phyloP scores from a whole-genome alignment of 2,113 vertebrate genomes.

The Bufo gargarizans region DNA sequence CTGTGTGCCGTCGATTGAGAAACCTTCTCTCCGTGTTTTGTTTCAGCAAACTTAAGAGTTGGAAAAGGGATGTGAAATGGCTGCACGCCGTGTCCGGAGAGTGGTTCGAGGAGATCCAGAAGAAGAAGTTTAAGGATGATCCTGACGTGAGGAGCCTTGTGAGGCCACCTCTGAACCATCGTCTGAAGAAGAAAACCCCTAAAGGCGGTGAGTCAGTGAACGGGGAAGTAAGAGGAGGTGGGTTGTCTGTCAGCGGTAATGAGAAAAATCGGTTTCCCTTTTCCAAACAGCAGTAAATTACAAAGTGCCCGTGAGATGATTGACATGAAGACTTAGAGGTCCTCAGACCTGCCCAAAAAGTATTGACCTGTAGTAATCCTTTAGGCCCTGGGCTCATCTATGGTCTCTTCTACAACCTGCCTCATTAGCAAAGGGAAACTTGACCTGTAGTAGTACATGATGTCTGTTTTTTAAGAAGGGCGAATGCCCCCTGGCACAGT shows the following conservation, averaged over 20 bases:
- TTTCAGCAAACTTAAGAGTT: slow-evolving; percentile 76
- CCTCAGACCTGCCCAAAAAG: not conserved
- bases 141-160: slow-evolving; percentile 73
- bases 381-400: not conserved
- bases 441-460: not conserved
- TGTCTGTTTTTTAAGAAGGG: not conserved
- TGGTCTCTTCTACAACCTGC: not conserved
- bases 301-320: not conserved
- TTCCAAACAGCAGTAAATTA: not conserved
- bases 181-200: slow-evolving; percentile 66
- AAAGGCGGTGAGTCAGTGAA: slow-evolving; percentile 65
- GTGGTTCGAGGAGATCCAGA: slow-evolving; percentile 84
- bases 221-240: slow-evolving; percentile 21
- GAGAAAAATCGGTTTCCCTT: not conserved
- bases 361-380: not conserved
- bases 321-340: not conserved
- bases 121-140: slow-evolving; percentile 76
- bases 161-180: slow-evolving; percentile 70
- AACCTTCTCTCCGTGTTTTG: slow-evolving; percentile 13
- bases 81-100: slow-evolving; percentile 76
- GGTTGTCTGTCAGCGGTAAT: slow-evolving; percentile 9
- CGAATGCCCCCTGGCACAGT: not conserved
- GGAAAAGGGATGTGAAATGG: slow-evolving; percentile 68
- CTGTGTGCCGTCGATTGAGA: not conserved
- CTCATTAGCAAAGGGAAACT: not conserved